Conservation (phyloP, 1,140 invertebrate genomes). For the Drosophila sucinea region DNA sequence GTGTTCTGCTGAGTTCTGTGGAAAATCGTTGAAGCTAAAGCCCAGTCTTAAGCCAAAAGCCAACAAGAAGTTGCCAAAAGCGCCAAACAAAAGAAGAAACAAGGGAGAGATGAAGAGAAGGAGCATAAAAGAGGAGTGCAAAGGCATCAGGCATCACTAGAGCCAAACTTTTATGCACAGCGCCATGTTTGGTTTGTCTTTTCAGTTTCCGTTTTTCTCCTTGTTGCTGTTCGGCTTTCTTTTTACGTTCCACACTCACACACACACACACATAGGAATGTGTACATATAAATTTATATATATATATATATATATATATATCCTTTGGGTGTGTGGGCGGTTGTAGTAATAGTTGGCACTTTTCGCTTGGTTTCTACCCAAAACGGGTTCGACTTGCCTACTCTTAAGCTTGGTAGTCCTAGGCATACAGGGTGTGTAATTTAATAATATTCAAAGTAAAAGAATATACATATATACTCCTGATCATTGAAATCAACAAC, state of each 20-base stretch:
- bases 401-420: slow-evolving; percentile 17
- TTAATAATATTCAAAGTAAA: too few species aligned
- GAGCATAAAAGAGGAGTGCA: slow-evolving; percentile 11
- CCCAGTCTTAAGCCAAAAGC: slow-evolving; percentile 71
- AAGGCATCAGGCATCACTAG: slow-evolving; percentile 47
- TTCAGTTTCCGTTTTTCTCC: slow-evolving; percentile 71
- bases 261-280: too few species aligned
- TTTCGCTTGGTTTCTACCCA: slow-evolving; percentile 27
- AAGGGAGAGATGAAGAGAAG: slow-evolving; percentile 25
- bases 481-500: too few species aligned
- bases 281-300: background rate
- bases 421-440: slow-evolving; percentile 39
- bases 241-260: slow-evolving; percentile 14
- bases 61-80: slow-evolving; percentile 73
- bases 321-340: slow-evolving; percentile 33
- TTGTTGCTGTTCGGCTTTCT: slow-evolving; percentile 47
- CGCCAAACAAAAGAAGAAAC: slow-evolving; percentile 52
- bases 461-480: too few species aligned
- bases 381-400: slow-evolving; percentile 36
- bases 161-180: slow-evolving; percentile 74
- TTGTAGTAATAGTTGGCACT: slow-evolving; percentile 39
- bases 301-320: background rate
- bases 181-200: slow-evolving; percentile 83
- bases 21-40: slow-evolving; percentile 61
- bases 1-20: slow-evolving; percentile 49